phyloP scores from a whole-genome alignment of 2,888 invertebrate genomes.

The Stegophylla sp. region DNA sequence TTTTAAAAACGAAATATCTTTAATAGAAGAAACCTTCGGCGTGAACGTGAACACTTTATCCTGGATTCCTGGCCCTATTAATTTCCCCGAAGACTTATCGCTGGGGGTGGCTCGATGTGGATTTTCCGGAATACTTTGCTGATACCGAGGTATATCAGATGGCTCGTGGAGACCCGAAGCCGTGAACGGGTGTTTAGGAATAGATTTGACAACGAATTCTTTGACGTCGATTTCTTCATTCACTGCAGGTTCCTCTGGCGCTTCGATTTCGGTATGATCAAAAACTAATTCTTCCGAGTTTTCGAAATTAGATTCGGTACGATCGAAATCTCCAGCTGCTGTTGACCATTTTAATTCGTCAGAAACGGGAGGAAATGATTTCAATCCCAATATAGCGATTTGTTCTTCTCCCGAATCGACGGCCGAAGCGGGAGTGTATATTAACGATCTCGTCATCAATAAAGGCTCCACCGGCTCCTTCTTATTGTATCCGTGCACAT shows the following conservation, averaged over 20 bases:
- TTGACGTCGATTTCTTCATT: neutral
- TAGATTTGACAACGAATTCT: neutral
- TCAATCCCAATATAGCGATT: conserved; percentile 41
- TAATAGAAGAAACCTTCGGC: conserved; percentile 28
- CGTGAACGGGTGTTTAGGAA: conserved; percentile 48
- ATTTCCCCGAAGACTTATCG: conserved; percentile 10
- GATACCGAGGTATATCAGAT: conserved; percentile 80
- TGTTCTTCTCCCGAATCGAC: conserved; percentile 45
- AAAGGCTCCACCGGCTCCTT: conserved; percentile 10
- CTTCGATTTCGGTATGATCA: neutral
- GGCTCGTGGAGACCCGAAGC: conserved; percentile 71
- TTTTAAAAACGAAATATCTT: conserved; percentile 39
- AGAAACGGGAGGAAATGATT: conserved; percentile 58
- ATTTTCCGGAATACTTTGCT: conserved; percentile 64
- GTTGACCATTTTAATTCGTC: conserved; percentile 56
- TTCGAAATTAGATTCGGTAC: conserved; percentile 2
- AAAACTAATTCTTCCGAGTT: conserved; percentile 26
- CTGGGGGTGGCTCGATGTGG: conserved; percentile 18
- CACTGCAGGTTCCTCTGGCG: neutral
- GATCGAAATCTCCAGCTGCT: conserved; percentile 49
- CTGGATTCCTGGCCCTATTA: neutral
- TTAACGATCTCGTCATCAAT: conserved; percentile 25
- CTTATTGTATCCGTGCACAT: conserved; percentile 52
- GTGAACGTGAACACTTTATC: neutral
- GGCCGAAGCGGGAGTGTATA: conserved; percentile 38